phyloP scores from a whole-genome alignment of 2,797 vertebrate species.

The Notolabrus celidotus region DNA sequence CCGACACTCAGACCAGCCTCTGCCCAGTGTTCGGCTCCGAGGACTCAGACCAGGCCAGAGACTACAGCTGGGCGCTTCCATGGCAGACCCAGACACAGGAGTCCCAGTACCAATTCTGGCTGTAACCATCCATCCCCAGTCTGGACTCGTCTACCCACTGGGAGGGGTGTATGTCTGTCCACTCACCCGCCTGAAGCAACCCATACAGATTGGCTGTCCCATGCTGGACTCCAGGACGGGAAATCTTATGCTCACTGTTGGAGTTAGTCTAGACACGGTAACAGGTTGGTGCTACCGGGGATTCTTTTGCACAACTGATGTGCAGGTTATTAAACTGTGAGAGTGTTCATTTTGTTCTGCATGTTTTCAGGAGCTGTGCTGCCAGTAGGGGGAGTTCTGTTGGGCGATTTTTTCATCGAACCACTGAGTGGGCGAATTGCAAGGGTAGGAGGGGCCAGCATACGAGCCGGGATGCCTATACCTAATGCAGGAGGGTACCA shows the following conservation, averaged over 20 bases:
- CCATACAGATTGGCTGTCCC: slow-evolving; percentile 89
- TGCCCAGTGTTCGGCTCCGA: slow-evolving; percentile 75
- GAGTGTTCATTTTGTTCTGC: neutral
- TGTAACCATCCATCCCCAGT: slow-evolving; percentile 90
- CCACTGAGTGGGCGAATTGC: slow-evolving; percentile 86
- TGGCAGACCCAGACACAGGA: slow-evolving; percentile 88
- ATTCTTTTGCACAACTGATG: neutral
- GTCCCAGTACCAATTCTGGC: slow-evolving; percentile 91
- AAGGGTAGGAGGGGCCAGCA: slow-evolving; percentile 82
- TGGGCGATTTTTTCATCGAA: slow-evolving; percentile 88
- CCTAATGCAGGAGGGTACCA: slow-evolving; percentile 87
- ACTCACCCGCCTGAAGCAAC: slow-evolving; percentile 83
- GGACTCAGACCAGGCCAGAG: slow-evolving; percentile 81
- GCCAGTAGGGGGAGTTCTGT: slow-evolving; percentile 88
- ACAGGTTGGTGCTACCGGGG: slow-evolving; percentile 82
- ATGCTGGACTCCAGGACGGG: slow-evolving; percentile 86
- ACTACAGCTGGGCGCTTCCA: slow-evolving; percentile 85
- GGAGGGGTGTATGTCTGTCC: slow-evolving; percentile 89
- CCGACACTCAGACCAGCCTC: slow-evolving; percentile 75
- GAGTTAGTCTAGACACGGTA: slow-evolving; percentile 84
- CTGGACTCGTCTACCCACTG: slow-evolving; percentile 86
- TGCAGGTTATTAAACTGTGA: neutral
- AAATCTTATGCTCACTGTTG: slow-evolving; percentile 86
- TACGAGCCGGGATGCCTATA: slow-evolving; percentile 72
- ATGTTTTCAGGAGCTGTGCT: slow-evolving; percentile 84